Base-by-base conservation (phyloP, 1,140 invertebrate genomes). In the Sesamia nonagrioides region DNA sequence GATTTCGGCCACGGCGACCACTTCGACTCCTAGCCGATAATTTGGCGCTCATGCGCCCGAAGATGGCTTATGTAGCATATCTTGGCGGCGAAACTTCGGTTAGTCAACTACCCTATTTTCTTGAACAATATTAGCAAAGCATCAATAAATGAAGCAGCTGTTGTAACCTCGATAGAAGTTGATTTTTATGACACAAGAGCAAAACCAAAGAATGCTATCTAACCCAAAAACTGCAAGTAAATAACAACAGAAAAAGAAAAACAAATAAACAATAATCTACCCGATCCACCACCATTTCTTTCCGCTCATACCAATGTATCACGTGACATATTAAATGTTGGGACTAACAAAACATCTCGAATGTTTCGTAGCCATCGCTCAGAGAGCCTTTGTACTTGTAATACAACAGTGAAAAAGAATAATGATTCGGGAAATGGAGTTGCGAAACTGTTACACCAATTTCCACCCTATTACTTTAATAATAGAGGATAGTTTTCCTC, bases 381-480 rank as follows among this genome's bases (percentile, higher is more conserved):
- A 82, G 48, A 45, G n/a, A 63, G 56, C 63, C 77, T 74, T 79
- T 83, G 73, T 81, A 78, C 73, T 82, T 84, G 82, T 84, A 84
- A 79, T 78, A 74, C 56, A 77, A 60, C 80, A 77, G 79, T 76
- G 83, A 82, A 84, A 86, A 81, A 83, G 83, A 86, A 81, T 83
- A 84, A 84, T 84, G 82, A 68, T 74, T 66, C 13, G 72, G 81
- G 81, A 86, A 86, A 86, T 83, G 80, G 82, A 79, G 80, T 82
- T 79, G 69, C 13, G 27, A 45, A 63, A 63, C 21, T 21, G 42
- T 42, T 54, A 79, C 56, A 73, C 58, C 74, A 81, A 73, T 83
- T 61, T 68, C 48, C 50, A 56, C 83, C 52, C 60, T 84, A 78
- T 75, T 45, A 35, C 63, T 71, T 50, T 6, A 71, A 40, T 8